Percentiles rank a stretch among this genome's conserved stretches.
Conservation (phyloP, 2,797 vertebrate genomes). For the Psittacula echo region DNA sequence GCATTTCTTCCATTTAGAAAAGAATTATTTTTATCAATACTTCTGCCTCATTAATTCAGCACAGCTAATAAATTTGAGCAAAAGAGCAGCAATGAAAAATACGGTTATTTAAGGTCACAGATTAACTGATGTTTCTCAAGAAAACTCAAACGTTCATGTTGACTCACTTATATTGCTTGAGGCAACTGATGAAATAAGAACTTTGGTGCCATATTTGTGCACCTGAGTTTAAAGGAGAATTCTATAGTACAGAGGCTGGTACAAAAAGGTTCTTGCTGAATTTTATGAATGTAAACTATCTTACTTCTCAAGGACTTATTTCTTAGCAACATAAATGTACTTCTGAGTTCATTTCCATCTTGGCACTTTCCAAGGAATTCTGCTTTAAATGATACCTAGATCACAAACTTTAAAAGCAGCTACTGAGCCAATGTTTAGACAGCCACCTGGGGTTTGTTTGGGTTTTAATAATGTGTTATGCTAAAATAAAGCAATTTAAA, state of each 20-base stretch:
- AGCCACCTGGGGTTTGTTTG: background rate
- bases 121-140: slow-evolving; percentile 12
- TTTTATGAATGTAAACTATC: background rate
- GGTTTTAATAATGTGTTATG: background rate
- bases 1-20: background rate
- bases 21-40: slow-evolving; percentile 28
- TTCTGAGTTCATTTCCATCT: background rate
- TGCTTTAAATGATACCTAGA: background rate
- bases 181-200: background rate
- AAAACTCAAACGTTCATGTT: background rate
- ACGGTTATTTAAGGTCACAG: background rate
- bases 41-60: slow-evolving; percentile 12
- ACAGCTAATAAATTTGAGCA: background rate
- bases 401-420: background rate
- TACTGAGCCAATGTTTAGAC: background rate
- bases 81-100: background rate
- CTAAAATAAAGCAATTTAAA: background rate
- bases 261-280: background rate
- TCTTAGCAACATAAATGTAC: background rate
- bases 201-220: background rate
- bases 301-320: background rate
- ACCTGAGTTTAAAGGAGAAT: background rate
- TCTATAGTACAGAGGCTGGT: background rate
- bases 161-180: background rate
- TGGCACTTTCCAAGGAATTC: background rate